Conservation (phyloP, 2,888 invertebrate species). For the Xestia c-nigrum region DNA sequence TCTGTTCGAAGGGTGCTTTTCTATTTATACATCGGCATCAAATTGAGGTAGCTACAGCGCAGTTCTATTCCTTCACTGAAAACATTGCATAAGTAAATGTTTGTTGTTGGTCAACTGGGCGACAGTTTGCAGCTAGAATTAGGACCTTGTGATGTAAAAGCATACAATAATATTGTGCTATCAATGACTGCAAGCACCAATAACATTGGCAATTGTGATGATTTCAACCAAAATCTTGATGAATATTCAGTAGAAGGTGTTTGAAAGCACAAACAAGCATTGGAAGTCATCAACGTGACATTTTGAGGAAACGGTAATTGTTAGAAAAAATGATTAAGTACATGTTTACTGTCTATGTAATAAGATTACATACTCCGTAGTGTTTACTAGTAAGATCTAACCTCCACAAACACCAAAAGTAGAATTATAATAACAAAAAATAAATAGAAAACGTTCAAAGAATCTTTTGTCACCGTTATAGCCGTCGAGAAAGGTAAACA, state of each 20-base stretch:
- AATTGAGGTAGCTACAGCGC: conserved; percentile 1
- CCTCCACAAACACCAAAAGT: too few relatives aligned
- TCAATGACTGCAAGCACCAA: not conserved
- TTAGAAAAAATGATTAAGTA: not conserved
- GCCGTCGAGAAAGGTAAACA: not conserved
- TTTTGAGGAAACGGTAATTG: not conserved
- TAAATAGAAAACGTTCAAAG: not conserved
- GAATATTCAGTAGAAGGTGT: not conserved
- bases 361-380: conserved; percentile 19
- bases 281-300: not conserved
- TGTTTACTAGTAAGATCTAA: conserved; percentile 11
- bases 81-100: conserved; percentile 29
- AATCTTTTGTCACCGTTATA: conserved; percentile 3
- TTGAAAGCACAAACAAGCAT: not conserved
- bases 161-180: not conserved
- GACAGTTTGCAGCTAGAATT: conserved; percentile 5
- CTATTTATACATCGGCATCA: conserved; percentile 15
- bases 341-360: conserved; percentile 18
- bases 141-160: not conserved
- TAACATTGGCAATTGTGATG: not conserved
- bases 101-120: conserved; percentile 18
- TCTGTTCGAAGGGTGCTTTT: not conserved
- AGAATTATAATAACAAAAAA: too few relatives aligned
- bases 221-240: not conserved
- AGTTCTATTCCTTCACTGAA: conserved; percentile 15